Evolutionary conservation across 2,888 invertebrate genomes (phyloP).

Genomic region (Seira musarum): DNA sequence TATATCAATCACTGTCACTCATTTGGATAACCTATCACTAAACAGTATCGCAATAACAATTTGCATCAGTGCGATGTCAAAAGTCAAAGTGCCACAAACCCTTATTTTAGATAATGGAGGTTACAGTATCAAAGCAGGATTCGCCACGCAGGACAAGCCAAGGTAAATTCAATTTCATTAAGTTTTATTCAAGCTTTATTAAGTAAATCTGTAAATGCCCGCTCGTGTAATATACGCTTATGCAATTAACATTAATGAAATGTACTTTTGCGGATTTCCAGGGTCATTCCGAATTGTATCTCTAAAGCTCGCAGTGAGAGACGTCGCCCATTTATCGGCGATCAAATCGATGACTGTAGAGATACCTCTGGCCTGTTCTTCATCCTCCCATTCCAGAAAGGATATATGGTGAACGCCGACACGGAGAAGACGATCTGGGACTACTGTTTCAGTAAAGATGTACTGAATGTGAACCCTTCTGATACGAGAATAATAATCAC

Average conservation of each 20-base stretch:
- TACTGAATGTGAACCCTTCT: constrained; percentile 83
- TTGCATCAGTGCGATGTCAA: no score
- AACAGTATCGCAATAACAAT: no score
- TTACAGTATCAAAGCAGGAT: constrained; percentile 88
- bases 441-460: constrained; percentile 89
- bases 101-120: constrained; percentile 92
- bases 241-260: constrained; percentile 22
- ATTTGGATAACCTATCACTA: no score
- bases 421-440: constrained; percentile 97
- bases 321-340: constrained; percentile 92
- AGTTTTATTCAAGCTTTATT: no score
- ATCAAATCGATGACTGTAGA: constrained; percentile 96
- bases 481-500: constrained; percentile 90
- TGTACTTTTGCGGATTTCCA: constrained; percentile 71
- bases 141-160: constrained; percentile 79
- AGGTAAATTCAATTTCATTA: constrained; percentile 73
- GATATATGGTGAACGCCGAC: constrained; percentile 96
- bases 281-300: constrained; percentile 92
- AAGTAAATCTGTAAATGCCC: no score
- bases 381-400: constrained; percentile 94
- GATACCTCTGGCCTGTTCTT: constrained; percentile 97
- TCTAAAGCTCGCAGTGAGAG: constrained; percentile 98
- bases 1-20: no score
- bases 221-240: constrained; percentile 50
- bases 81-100: constrained; percentile 69